Percentiles rank a stretch among this genome's conserved stretches.
phyloP scores from a whole-genome alignment of 2,797 vertebrate genomes.

The Smutsia gigantea region DNA sequence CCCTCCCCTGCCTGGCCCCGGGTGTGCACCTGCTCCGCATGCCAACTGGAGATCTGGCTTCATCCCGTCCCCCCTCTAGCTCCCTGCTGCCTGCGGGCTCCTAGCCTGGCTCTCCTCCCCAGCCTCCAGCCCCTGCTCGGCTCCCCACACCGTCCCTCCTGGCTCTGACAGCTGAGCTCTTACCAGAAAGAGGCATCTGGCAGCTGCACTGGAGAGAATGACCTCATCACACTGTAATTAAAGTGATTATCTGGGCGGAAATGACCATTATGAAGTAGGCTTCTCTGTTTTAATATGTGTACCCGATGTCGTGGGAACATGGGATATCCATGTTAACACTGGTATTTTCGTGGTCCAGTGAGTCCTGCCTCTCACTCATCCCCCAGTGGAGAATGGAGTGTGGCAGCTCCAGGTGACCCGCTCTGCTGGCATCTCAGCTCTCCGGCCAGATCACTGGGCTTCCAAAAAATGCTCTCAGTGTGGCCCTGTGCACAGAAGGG shows the following conservation, averaged over 20 bases:
- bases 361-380: not conserved
- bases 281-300: not conserved
- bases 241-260: not conserved
- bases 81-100: not conserved
- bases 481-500: too few species aligned
- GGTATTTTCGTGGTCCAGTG: not conserved
- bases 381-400: not conserved
- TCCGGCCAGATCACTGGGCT: not conserved
- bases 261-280: not conserved
- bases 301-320: not conserved
- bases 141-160: not conserved
- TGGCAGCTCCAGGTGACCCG: not conserved
- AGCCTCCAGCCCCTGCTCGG: not conserved
- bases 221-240: not conserved
- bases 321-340: conserved; percentile 27
- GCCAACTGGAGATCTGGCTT: not conserved
- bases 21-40: not conserved
- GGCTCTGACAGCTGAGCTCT: not conserved
- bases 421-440: not conserved
- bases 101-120: not conserved
- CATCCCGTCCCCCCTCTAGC: not conserved
- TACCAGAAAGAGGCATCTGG: conserved; percentile 14
- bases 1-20: not conserved
- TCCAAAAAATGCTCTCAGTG: not conserved
- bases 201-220: not conserved